Evolutionary conservation across 2,113 vertebrate species (phyloP).

Genomic region (Phylloscopus trochilus): DNA sequence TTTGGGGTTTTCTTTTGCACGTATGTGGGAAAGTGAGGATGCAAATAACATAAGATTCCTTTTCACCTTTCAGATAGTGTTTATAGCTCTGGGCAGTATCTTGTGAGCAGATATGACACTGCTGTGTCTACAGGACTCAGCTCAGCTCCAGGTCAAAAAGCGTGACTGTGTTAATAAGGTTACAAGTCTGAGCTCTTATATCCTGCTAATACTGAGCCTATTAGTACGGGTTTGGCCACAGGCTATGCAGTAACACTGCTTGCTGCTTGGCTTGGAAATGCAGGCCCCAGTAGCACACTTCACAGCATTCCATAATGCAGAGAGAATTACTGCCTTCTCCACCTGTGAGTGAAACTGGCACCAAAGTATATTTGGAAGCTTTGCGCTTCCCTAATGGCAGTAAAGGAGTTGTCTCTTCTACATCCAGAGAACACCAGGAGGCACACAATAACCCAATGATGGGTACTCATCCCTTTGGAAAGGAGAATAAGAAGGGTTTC

Average conservation of each 20-base stretch:
- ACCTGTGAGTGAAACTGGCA: background rate
- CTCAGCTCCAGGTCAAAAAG: background rate
- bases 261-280: background rate
- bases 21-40: background rate
- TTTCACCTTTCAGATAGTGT: background rate
- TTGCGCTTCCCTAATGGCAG: background rate
- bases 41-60: background rate
- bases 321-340: background rate
- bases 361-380: background rate
- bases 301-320: background rate
- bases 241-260: background rate
- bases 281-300: background rate
- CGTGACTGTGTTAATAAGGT: background rate
- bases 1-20: background rate
- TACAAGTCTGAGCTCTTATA: background rate
- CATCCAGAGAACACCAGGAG: background rate
- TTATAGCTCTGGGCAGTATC: background rate
- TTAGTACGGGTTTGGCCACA: background rate
- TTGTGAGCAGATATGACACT: background rate
- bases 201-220: background rate
- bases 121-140: background rate
- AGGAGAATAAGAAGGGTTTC: background rate
- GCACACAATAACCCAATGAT: rapidly evolving
- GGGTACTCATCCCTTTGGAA: background rate
- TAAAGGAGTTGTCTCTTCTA: background rate